A percentile compares a stretch with the other conserved stretches of the same genome.
Conservation (phyloP, 2,888 invertebrate species). For the Pseudanteris insignis region DNA sequence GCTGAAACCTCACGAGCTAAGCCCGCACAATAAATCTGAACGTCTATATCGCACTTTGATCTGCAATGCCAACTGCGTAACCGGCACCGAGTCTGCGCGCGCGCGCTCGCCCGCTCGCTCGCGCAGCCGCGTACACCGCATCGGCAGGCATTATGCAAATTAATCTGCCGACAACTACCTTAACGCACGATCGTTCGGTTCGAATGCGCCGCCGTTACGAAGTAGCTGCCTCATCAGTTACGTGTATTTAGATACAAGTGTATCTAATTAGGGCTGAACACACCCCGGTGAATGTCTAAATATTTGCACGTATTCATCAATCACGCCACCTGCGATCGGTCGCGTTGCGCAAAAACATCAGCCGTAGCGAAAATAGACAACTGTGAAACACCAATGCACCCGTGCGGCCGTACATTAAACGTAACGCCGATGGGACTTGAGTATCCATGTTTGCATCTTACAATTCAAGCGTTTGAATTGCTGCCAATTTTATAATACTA, state of each 20-base stretch:
- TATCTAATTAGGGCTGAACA: constrained; percentile 28
- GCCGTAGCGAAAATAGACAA: no score
- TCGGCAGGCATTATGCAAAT: constrained; percentile 41
- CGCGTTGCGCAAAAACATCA: no score
- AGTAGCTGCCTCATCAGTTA: constrained; percentile 31
- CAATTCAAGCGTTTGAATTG: no score
- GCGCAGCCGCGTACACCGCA: constrained; percentile 3
- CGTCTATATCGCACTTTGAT: constrained; percentile 31
- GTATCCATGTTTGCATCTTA: no score
- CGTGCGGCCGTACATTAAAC: no score
- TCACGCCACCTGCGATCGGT: background rate
- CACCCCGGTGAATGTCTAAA: constrained; percentile 17
- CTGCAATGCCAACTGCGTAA: constrained; percentile 37
- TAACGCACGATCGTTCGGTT: constrained; percentile 19
- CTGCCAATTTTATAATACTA: no score
- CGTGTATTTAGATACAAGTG: constrained; percentile 26
- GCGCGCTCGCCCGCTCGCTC: constrained; percentile 3
- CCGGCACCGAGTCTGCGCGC: constrained; percentile 19
- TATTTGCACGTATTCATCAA: background rate
- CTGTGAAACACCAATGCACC: no score
- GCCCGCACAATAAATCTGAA: constrained; percentile 32
- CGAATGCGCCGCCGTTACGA: constrained; percentile 10
- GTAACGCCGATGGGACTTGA: no score
- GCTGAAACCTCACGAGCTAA: constrained; percentile 24
- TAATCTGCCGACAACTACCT: constrained; percentile 33